Conservation (phyloP, 1,140 invertebrate genomes). For the Berghia stephanieae region DNA sequence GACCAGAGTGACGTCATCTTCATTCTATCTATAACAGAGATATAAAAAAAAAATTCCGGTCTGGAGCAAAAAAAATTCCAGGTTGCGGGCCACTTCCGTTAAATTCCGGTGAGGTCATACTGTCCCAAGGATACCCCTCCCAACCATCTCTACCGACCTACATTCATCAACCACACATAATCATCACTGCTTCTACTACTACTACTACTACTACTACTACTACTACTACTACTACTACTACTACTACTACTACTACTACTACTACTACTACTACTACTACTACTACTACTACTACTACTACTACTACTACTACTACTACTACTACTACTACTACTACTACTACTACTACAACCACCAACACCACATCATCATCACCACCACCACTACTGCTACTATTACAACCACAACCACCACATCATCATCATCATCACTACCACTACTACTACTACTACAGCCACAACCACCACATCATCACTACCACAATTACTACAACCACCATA, state of each 20-base stretch:
- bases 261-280: constrained; percentile 1
- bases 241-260: neutral
- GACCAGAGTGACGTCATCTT: no score
- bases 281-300: neutral
- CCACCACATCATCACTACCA: no score
- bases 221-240: neutral
- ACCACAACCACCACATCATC: no score
- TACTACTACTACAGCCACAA: constrained; percentile 6
- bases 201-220: neutral
- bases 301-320: neutral
- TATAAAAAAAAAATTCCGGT: neutral
- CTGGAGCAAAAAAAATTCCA: no score
- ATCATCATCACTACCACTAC: neutral
- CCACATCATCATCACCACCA: neutral
- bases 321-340: constrained; percentile 1
- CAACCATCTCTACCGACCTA: neutral
- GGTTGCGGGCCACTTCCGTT: no score
- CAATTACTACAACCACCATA: no score
- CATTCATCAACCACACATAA: neutral
- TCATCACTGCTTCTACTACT: neutral
- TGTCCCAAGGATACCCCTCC: no score
- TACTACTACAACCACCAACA: neutral
- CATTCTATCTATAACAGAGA: neutral
- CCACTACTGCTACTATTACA: neutral
- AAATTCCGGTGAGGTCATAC: no score